Base-by-base conservation (phyloP, 2,113 vertebrate species). In the Dasyurus viverrinus region DNA sequence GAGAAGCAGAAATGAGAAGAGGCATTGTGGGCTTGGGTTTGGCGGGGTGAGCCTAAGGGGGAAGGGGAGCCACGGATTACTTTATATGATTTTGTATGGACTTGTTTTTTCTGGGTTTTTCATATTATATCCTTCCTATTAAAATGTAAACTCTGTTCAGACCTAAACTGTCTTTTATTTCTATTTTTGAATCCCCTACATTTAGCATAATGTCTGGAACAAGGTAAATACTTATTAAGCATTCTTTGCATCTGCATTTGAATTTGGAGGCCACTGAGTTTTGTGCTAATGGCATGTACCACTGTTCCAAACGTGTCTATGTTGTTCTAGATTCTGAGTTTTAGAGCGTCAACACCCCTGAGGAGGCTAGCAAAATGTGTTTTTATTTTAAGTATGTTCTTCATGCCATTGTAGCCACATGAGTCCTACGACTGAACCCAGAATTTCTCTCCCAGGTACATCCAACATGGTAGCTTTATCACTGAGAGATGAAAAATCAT, bases 221-320 rank as follows among this genome's bases (percentile, higher is more conserved):
- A 68, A 68, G 30, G 30, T 68, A 68, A 22, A 22, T 42, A 8
- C 19, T 84, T 84, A 42, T 2, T 2, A 84, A 76, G 42, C 8
- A 42, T 84, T 84, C n/a, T 84, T 84, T 84, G 19, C 68, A 84
- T 84, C 5, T 42, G n/a, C 6, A 84, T 84, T 8, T 42, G n/a
- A 84, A 84, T 42, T 84, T 42, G 16, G n/a, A 7, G 53, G 14
- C 27, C 53, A 26, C 54, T 96, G 30, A 48, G 14, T 93, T 54
- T 90, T 76, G 93, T 46, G 46, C 46, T 36, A 91, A 84, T 42
- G 22, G 12, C 93, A 8, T 42, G 53, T 2, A 47, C 47, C 0
- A 94, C 1, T 95, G 96, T 89, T 97, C 94, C 36, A 94, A 90
- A 93, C 57, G 27, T 7, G 68, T 93, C 46, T 47, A 54, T 42